A percentile compares a stretch with the other conserved stretches of the same genome.
Evolutionary conservation across 2,888 invertebrate species (phyloP).

Genomic region (Metallyticus violacea): DNA sequence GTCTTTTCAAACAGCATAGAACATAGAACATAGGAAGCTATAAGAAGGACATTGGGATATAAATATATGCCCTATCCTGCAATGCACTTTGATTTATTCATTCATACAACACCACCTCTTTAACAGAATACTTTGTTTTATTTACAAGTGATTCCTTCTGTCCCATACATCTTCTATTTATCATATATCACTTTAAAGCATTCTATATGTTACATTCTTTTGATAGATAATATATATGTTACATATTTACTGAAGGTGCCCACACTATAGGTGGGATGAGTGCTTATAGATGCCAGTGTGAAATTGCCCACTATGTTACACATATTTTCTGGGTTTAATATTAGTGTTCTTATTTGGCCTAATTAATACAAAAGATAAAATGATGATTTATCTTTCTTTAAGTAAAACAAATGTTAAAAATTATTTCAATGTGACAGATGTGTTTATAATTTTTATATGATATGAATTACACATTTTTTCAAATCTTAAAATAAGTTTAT

Average conservation of each 20-base stretch:
- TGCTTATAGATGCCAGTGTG: neutral
- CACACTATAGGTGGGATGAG: neutral
- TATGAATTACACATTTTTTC: neutral
- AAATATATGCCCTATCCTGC: neutral
- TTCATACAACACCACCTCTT: neutral
- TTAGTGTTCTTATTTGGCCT: neutral
- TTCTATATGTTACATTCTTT: neutral
- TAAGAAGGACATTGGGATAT: neutral
- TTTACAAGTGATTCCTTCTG: neutral
- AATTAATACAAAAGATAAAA: neutral
- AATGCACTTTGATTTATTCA: neutral
- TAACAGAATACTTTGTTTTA: constrained; percentile 6
- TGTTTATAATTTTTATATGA: neutral
- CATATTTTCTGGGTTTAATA: neutral
- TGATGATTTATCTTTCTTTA: neutral
- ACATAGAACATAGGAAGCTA: neutral
- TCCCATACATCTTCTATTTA: neutral
- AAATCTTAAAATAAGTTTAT: neutral
- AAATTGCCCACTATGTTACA: neutral
- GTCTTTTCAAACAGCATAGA: no score
- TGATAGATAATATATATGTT: neutral
- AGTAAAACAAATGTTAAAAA: neutral
- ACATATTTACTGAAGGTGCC: no score
- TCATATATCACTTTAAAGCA: neutral
- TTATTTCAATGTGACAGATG: neutral